These are phyloP conservation scores for Megamerina dolium DNA, from an alignment of 2,888 invertebrate genomes.

Conservation along the genomic window DNA sequence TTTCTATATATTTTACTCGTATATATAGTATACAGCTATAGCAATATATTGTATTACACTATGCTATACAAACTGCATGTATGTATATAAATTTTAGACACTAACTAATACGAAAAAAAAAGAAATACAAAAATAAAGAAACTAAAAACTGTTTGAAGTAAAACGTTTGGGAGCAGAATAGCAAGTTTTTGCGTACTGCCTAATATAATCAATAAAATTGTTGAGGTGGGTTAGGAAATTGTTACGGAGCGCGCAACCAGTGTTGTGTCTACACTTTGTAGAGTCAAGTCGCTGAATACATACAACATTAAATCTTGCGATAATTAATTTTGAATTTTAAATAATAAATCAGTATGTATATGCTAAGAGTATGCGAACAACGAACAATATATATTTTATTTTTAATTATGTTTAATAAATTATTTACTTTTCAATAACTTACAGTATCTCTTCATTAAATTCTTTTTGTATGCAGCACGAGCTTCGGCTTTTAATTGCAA, in stretches of 20 bases:
- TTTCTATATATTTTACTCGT: no score
- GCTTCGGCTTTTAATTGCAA: conserved; percentile 38
- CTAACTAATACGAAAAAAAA: conserved; percentile 23
- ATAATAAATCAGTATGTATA: no score
- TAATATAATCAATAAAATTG: conserved; percentile 48
- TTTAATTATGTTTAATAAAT: no score
- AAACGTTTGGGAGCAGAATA: conserved; percentile 5
- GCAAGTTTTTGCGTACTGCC: conserved; percentile 24
- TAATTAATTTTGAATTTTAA: no score
- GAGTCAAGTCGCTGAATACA: no score
- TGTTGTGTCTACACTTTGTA: no score
- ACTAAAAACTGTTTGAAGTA: conserved; percentile 1
- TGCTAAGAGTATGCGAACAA: no score
- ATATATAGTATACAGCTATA: no score
- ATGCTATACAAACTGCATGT: conserved; percentile 6
- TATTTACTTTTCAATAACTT: conserved; percentile 58
- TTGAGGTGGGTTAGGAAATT: conserved; percentile 50
- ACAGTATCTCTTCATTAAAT: conserved; percentile 89
- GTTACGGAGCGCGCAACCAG: conserved; percentile 35
- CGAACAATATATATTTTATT: no score
- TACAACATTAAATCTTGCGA: no score
- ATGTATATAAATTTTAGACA: conserved; percentile 13
- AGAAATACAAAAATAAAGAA: conserved; percentile 3
- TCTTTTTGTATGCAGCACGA: conserved; percentile 76
- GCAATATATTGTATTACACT: conserved; percentile 1